Evolutionary conservation across 2,888 invertebrate genomes (phyloP).

Genomic region (Mythimna loreyi): DNA sequence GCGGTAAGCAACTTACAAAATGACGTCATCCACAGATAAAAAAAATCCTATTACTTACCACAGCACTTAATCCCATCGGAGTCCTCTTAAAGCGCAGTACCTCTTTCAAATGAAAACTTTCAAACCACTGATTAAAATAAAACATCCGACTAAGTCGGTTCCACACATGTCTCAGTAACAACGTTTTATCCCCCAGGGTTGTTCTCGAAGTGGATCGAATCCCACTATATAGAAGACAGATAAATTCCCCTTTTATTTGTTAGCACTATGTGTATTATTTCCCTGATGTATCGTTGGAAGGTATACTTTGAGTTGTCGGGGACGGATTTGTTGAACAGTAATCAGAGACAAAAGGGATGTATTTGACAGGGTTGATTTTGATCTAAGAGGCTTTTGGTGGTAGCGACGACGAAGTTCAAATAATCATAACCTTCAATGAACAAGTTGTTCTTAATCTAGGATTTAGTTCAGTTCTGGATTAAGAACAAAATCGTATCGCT

Average conservation of each 20-base stretch:
- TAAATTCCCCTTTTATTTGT: conserved; percentile 47
- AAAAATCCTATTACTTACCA: conserved; percentile 38
- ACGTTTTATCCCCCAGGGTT: conserved; percentile 47
- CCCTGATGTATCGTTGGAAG: conserved; percentile 39
- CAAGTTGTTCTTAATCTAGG: too few relatives aligned
- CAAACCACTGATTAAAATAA: conserved; percentile 58
- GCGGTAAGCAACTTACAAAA: too few relatives aligned
- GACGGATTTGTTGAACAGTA: conserved; percentile 8
- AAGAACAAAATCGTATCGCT: too few relatives aligned
- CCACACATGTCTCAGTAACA: conserved; percentile 46
- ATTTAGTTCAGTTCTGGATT: too few relatives aligned
- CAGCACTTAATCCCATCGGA: conserved; percentile 25
- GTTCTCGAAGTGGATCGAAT: conserved; percentile 47
- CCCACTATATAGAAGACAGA: conserved; percentile 25
- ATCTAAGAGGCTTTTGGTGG: neutral
- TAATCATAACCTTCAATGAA: too few relatives aligned
- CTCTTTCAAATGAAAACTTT: conserved; percentile 42
- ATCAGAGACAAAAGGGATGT: conserved; percentile 2
- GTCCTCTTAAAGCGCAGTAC: conserved; percentile 2
- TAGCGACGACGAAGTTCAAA: too few relatives aligned
- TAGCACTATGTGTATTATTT: conserved; percentile 53
- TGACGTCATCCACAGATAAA: neutral
- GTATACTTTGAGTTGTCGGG: neutral
- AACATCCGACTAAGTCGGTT: conserved; percentile 29
- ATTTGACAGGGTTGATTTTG: neutral